phyloP scores from a whole-genome alignment of 2,113 vertebrate genomes.

The Cyrtonyx montezumae region DNA sequence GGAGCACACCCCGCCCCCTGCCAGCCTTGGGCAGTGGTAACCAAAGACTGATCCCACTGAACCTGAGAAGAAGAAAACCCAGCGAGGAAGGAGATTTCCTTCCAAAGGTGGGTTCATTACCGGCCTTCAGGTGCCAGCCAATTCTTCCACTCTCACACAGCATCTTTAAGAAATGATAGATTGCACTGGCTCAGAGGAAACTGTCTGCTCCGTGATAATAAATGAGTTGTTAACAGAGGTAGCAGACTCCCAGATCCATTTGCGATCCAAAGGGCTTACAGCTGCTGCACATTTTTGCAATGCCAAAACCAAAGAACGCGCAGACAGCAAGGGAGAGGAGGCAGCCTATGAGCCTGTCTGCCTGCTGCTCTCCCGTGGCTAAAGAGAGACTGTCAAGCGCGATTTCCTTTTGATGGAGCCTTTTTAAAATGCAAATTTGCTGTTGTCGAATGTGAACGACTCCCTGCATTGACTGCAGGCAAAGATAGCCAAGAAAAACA shows the following conservation, averaged over 20 bases:
- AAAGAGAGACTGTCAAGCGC: not conserved
- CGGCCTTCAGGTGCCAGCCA: not conserved
- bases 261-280: conserved; percentile 69
- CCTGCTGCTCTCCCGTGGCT: conserved; percentile 45
- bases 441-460: not conserved
- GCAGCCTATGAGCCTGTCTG: not conserved
- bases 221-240: conserved; percentile 71
- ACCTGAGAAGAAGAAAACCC: not conserved
- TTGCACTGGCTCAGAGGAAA: conserved; percentile 34
- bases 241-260: conserved; percentile 57
- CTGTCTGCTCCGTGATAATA: conserved; percentile 54
- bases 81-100: not conserved
- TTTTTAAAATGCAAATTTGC: not conserved
- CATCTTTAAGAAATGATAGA: conserved; percentile 61
- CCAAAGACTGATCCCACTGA: not conserved
- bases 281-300: conserved; percentile 68
- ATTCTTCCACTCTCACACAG: conserved; percentile 40
- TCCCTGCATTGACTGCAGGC: not conserved
- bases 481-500: not conserved
- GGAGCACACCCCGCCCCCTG: not conserved
- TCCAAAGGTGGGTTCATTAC: not conserved
- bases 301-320: conserved; percentile 40
- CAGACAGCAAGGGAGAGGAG: not conserved
- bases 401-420: not conserved
- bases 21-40: not conserved